These are phyloP conservation scores for Asteroscopus sphinx DNA, from an alignment of 2,888 invertebrate genomes.

Conservation along the genomic window DNA sequence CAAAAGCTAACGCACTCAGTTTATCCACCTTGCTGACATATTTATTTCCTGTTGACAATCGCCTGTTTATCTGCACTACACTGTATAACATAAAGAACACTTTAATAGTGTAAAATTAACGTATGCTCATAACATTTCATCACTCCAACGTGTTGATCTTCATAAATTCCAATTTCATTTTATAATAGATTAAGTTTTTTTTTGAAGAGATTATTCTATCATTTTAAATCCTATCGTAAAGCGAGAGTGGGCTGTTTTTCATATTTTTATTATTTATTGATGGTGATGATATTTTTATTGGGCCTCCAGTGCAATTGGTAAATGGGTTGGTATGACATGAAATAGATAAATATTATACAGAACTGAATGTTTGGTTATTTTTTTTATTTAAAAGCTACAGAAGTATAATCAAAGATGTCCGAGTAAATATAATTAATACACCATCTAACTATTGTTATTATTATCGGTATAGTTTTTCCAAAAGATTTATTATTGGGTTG, in stretches of 20 bases:
- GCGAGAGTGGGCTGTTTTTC: conserved; percentile 13
- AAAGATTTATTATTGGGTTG: too few relatives aligned
- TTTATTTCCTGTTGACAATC: conserved; percentile 54
- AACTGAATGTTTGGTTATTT: too few relatives aligned
- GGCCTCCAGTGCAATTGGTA: conserved; percentile 8
- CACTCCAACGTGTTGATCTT: conserved; percentile 8
- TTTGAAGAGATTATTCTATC: conserved; percentile 15
- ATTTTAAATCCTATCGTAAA: conserved; percentile 9
- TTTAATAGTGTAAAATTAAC: conserved; percentile 18
- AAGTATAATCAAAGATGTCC: too few relatives aligned
- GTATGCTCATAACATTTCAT: conserved; percentile 26
- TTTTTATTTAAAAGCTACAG: too few relatives aligned
- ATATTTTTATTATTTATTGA: conserved; percentile 32
- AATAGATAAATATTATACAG: neutral
- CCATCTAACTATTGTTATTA: too few relatives aligned
- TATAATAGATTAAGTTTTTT: conserved; percentile 9
- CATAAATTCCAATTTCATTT: conserved; percentile 27
- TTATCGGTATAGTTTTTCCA: too few relatives aligned
- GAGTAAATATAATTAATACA: too few relatives aligned
- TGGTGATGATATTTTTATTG: conserved; percentile 15
- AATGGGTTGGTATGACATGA: neutral
- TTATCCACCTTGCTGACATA: conserved; percentile 49
- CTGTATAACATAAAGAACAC: conserved; percentile 29
- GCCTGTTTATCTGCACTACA: conserved; percentile 24
- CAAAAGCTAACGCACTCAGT: conserved; percentile 34